Evolutionary conservation across 53 echinoderm and acorn worm genomes (phyloP), one percentile per base, ranked within the genome.

Genomic region (Zoroaster sp.): DNA sequence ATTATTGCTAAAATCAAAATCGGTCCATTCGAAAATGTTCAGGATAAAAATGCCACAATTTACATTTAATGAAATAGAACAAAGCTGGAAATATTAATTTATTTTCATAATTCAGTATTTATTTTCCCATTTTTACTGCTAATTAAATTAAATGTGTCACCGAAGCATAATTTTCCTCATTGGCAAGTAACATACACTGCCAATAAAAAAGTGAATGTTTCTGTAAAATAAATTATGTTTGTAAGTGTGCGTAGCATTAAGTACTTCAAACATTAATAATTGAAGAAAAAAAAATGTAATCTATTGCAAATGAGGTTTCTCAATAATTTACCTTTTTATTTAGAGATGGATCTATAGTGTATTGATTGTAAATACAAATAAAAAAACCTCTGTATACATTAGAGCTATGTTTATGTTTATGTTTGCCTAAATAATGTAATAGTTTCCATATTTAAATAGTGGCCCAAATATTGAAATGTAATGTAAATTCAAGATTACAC

Each of bases 311-410:
- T 42, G 74, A 11, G 42, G 23, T 25, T 12, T 75, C 44, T 25
- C 25, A 49, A 49, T 10, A 7, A 2, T 49, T 1, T 13, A 43
- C 66, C 40, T 67, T 81, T 36, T 40, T 66, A 39, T 30, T 41
- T 65, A 31, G 39, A 80, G 14, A 63, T 54, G 25, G 59, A 33
- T 37, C 6, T 31, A 67, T 40, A 30, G 42, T 80, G 39, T 80
- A 80, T 80, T 32, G 66, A 66, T 6, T 81, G 81, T 81, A 81
- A 67, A 81, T 81, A 81, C 63, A 59, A 25, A 59, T 40, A 38
- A 73, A 51, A 76, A 38, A 80, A 81, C 41, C 31, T 32, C 63
- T 65, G 65, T 81, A 81, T 81, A 81, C 81, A 81, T 66, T 67
- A 81, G 37, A 52, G 30, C 38, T 36, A 35, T 59, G 78, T 78